Base-by-base conservation (phyloP, 2,888 invertebrate genomes). In the Eueremaeus valkanovi region DNA sequence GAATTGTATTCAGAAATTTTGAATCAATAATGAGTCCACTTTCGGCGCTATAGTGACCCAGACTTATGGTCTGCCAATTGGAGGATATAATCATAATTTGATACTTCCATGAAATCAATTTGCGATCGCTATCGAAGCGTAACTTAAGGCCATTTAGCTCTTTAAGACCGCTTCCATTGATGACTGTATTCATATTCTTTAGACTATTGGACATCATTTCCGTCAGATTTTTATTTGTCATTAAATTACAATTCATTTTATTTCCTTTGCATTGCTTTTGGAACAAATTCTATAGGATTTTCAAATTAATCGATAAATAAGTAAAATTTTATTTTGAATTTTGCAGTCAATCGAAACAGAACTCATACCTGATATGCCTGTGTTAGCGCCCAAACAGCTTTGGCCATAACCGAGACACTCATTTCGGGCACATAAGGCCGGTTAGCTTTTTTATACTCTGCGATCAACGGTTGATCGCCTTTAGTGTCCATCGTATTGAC, bases 371-470 rank as follows among this genome's bases (percentile, higher is more conserved):
- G 63, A 66, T 66, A 72, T 3, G 78, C 78, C 24, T 77, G 68
- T 1, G 77, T 75, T 27, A 79, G 73, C 0, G 79, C 70, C 78
- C 79, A 78, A 3, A 79, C 77, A 8, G 79, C 79, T 49, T 77
- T 77, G 1, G 78, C 75, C 29, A 76, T 78, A 0, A 76, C 42
- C 13, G 78, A 75, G 0, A 79, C 78, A 21, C 76, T 76, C n/a
- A 42, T 21, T 27, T 31, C n/a, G 0, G 51, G n/a, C 42, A 36
- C 70, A 0, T 33, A 1, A 8, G 72, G n/a, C 31, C 36, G 31
- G 18, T 66, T 66, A 36, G 36, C 63, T 66, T 36, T 66, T 24
- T n/a, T 66, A 31, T 72, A 72, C 18, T 75, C 61, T 9, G 33
- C 49, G 16, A 75, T 45, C 36, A 75, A 29, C 21, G 75, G 75